These are phyloP conservation scores for Poeciliopsis occidentalis DNA, from an alignment of 2,113 vertebrate genomes.

Conservation along the genomic window DNA sequence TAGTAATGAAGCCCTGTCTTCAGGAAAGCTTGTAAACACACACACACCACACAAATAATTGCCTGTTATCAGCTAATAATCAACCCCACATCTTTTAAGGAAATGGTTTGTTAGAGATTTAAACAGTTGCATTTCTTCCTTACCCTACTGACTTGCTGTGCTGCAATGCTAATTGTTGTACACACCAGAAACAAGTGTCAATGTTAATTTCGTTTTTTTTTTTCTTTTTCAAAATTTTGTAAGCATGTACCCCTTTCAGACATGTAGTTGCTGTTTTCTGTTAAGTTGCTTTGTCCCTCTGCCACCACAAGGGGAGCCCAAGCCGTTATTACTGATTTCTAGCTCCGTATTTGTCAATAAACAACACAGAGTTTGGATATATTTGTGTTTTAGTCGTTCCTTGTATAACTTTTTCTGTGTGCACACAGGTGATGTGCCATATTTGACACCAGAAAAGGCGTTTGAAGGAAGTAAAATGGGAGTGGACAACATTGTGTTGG, in stretches of 20 bases:
- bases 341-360: neutral
- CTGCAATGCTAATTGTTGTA: neutral
- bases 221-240: neutral
- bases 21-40: neutral
- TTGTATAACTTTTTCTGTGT: neutral
- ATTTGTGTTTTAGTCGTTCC: neutral
- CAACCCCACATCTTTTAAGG: neutral
- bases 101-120: neutral
- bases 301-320: neutral
- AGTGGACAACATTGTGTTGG: slow-evolving; percentile 76
- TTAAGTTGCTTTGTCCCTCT: neutral
- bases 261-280: neutral
- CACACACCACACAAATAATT: neutral
- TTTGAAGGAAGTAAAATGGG: slow-evolving; percentile 78
- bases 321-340: neutral
- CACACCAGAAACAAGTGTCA: neutral
- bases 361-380: neutral
- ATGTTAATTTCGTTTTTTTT: no score
- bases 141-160: neutral
- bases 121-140: neutral
- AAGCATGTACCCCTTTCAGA: neutral
- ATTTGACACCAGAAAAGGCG: slow-evolving; percentile 68
- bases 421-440: slow-evolving; percentile 73
- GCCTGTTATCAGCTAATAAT: neutral
- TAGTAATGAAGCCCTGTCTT: neutral